Evolutionary conservation across 1,140 invertebrate genomes (phyloP).

Genomic region (Nasonia giraulti): DNA sequence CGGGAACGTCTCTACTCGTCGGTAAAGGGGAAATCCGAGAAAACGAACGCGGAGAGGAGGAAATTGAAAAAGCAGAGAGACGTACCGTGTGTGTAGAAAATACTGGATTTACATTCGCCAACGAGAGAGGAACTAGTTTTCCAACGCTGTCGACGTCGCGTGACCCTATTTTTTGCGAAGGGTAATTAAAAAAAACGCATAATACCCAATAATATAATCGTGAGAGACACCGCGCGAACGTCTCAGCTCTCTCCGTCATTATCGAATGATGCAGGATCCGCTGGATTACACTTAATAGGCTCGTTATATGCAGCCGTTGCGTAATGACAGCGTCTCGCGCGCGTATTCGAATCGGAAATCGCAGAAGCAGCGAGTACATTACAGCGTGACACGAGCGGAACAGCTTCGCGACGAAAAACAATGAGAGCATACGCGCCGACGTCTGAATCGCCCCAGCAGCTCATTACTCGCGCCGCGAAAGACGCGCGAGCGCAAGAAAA

Average conservation of each 20-base stretch:
- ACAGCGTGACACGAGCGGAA: neutral
- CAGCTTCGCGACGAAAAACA: neutral
- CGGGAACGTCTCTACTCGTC: neutral
- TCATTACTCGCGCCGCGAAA: neutral
- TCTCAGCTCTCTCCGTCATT: neutral
- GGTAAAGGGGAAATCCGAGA: conserved; percentile 9
- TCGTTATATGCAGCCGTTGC: neutral
- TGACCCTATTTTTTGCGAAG: neutral
- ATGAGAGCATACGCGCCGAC: neutral
- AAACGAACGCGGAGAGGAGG: conserved; percentile 25
- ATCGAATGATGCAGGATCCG: neutral
- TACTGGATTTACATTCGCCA: neutral
- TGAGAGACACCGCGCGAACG: neutral
- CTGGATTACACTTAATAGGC: neutral
- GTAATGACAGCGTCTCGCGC: neutral
- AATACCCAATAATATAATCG: neutral
- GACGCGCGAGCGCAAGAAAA: neutral
- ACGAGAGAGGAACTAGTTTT: neutral
- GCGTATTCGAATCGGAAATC: neutral
- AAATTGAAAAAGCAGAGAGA: conserved; percentile 25
- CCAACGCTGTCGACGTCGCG: neutral
- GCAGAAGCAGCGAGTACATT: neutral
- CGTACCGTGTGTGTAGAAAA: neutral
- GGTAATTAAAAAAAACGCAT: neutral
- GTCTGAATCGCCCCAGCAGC: neutral